phyloP scores from a whole-genome alignment of 2,888 invertebrate species.

The Melangyna quadrimaculata region DNA sequence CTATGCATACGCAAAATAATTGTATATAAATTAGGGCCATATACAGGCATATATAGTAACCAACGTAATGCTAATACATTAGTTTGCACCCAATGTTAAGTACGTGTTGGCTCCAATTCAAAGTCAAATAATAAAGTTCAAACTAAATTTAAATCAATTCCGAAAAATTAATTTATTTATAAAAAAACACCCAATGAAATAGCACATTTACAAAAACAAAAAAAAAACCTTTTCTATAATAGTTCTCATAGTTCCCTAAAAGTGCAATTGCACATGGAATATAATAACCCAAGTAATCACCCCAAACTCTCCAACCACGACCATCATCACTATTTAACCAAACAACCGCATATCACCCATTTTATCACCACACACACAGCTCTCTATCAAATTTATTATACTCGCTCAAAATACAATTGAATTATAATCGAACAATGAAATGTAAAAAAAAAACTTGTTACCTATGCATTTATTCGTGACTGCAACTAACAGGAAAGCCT shows the following conservation, averaged over 20 bases:
- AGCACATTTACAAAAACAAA: conserved; percentile 19
- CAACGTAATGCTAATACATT: not conserved
- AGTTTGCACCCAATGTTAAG: conserved; percentile 7
- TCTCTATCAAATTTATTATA: conserved; percentile 4
- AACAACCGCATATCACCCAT: conserved; percentile 14
- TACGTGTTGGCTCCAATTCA: conserved; percentile 12
- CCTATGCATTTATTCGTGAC: conserved; percentile 66
- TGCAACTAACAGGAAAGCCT: conserved; percentile 64
- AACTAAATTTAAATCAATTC: conserved; percentile 40
- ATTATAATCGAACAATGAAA: conserved; percentile 31
- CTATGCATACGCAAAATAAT: no score
- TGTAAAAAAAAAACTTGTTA: conserved; percentile 50
- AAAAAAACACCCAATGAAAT: conserved; percentile 40
- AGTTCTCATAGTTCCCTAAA: conserved; percentile 7
- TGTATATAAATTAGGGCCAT: no score
- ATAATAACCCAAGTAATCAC: conserved; percentile 18
- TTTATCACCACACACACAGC: not conserved
- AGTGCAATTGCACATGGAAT: conserved; percentile 48
- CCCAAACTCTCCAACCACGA: conserved; percentile 27
- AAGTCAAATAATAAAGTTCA: conserved; percentile 59
- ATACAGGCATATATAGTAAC: not conserved
- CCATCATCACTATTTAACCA: conserved; percentile 20
- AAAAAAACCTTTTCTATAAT: not conserved
- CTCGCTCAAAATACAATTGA: conserved; percentile 37
- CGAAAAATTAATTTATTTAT: conserved; percentile 36